Evolutionary conservation across 2,113 vertebrate genomes (phyloP), one percentile per base, ranked within the genome.

Genomic region (Tragelaphus imberbis): DNA sequence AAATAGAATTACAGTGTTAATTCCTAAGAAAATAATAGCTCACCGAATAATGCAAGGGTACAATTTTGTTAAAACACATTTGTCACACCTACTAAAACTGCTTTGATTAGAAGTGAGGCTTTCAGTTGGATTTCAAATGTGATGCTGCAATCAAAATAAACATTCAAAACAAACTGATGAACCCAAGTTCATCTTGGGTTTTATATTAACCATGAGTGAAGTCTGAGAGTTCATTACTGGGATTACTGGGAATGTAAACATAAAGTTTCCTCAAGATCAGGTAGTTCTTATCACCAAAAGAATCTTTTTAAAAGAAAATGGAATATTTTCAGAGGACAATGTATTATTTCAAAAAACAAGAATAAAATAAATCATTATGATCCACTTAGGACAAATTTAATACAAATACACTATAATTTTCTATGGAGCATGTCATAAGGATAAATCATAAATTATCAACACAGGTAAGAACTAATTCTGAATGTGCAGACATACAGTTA

Each of bases 11-110:
- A 84, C 61, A 90, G 85, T 86, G 59, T 21, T 96, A 98, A 94
- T 95, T 96, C 90, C 55, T 79, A 89, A 93, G 71, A 97, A 94
- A 97, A 95, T 95, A 97, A 77, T 94, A 94, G 86, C 95, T 97
- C 61, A 84, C 88, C 88, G 79, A 77, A 94, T 95, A 97, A 95
- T 88, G 49, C 51, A 91, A 56, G 65, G 65, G 75, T 63, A 51
- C 68, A 61, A 53, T 88, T 96, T 91, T 95, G 55, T 87, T 86
- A 84, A 97, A 95, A 93, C 30, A 68, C 79, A 81, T 91, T 88
- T 95, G 96, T 97, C 93, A 93, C 47, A 94, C 87, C 56, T 91
- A 94, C 94, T 84, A 86, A 91, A 94, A 97, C 36, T 56, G 47
- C 79, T 97, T 91, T 94, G 89, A 96, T 93, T 97, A 88, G 59